These are phyloP conservation scores for Ylistrum balloti DNA, from an alignment of 1,140 invertebrate genomes.

Conservation along the genomic window DNA sequence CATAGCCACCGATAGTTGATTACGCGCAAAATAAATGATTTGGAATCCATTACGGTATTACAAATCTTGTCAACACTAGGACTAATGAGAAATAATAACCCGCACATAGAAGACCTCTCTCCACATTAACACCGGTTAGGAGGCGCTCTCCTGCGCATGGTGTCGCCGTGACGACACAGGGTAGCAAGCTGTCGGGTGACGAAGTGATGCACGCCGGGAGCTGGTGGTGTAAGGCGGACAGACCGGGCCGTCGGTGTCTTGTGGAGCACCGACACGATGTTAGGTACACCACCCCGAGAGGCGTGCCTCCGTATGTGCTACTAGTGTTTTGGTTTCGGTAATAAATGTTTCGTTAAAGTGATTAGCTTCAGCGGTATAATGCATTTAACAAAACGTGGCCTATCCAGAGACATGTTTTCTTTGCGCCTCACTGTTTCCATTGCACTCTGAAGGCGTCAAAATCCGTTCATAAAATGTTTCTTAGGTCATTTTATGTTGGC, in stretches of 20 bases:
- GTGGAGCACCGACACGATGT: neutral
- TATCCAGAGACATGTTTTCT: neutral
- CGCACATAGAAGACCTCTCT: neutral
- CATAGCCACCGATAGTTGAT: slow-evolving; percentile 24
- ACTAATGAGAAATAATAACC: slow-evolving; percentile 34
- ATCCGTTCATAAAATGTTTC: slow-evolving; percentile 31
- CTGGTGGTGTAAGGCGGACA: slow-evolving; percentile 30
- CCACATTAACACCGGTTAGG: slow-evolving; percentile 35
- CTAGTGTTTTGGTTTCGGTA: slow-evolving; percentile 33
- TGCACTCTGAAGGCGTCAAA: slow-evolving; percentile 27
- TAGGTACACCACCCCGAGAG: slow-evolving; percentile 29
- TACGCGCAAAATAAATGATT: slow-evolving; percentile 39
- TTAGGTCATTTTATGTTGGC: slow-evolving; percentile 38
- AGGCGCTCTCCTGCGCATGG: slow-evolving; percentile 27
- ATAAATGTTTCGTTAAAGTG: slow-evolving; percentile 22
- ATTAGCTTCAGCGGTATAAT: slow-evolving; percentile 18
- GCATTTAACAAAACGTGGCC: slow-evolving; percentile 38
- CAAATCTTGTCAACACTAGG: slow-evolving; percentile 6
- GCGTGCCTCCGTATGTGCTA: slow-evolving; percentile 30
- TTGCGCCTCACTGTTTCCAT: slow-evolving; percentile 29
- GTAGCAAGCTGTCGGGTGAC: slow-evolving; percentile 14
- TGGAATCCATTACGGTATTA: slow-evolving; percentile 38
- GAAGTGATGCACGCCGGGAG: slow-evolving; percentile 1
- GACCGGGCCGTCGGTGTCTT: neutral
- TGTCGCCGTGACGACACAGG: slow-evolving; percentile 24